Evolutionary conservation across 2,888 invertebrate species (phyloP).

Genomic region (Cephalotes varians): DNA sequence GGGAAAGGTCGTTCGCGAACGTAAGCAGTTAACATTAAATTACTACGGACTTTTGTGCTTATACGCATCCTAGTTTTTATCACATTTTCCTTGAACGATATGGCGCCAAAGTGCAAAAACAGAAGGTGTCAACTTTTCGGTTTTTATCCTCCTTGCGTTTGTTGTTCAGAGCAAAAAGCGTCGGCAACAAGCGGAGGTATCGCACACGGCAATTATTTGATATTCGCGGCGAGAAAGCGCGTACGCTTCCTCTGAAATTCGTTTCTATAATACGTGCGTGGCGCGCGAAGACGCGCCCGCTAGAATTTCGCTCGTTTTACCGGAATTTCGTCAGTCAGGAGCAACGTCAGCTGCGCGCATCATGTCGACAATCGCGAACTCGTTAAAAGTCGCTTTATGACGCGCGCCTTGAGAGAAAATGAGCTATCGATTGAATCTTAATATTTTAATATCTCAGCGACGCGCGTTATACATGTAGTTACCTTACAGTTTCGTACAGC

Average conservation of each 20-base stretch:
- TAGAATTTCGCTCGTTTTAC: conserved; percentile 36
- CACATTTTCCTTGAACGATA: conserved; percentile 25
- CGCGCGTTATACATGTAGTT: background rate
- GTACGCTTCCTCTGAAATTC: background rate
- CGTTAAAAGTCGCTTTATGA: conserved; percentile 40
- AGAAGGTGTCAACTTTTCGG: conserved; percentile 5
- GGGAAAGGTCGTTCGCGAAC: background rate
- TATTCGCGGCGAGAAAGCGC: conserved; percentile 6
- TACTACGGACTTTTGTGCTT: background rate
- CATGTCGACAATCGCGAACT: conserved; percentile 15
- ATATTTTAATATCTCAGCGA: conserved; percentile 21
- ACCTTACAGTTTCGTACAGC: background rate
- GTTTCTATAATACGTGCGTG: conserved; percentile 7
- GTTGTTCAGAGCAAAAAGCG: conserved; percentile 23
- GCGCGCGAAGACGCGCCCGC: conserved; percentile 8
- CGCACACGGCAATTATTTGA: conserved; percentile 35
- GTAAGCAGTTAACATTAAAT: background rate
- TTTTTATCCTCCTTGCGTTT: conserved; percentile 35
- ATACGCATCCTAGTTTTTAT: background rate
- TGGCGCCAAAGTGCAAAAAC: conserved; percentile 11
- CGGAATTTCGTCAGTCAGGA: conserved; percentile 32
- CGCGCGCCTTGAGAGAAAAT: conserved; percentile 12
- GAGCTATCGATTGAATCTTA: conserved; percentile 37
- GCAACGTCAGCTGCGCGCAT: conserved; percentile 26
- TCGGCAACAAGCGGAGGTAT: conserved; percentile 17